These are phyloP conservation scores for Phyllostomus discolor DNA, from an alignment of 2,113 vertebrate species.

Conservation along the genomic window DNA sequence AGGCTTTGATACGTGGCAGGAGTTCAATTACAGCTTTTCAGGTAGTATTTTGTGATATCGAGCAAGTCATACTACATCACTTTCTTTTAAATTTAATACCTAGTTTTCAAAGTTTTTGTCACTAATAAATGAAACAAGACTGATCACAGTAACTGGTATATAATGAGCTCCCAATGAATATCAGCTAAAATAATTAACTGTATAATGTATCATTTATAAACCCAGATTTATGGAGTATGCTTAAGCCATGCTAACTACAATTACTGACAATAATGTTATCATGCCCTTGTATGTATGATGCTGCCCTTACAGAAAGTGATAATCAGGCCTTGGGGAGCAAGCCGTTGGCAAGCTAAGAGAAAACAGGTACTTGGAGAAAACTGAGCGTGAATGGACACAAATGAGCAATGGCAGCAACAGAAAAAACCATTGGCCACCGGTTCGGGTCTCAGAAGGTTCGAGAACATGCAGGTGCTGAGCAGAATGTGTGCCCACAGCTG, in stretches of 20 bases:
- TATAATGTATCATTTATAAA: background rate
- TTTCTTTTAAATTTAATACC: background rate
- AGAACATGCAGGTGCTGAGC: accelerated
- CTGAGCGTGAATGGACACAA: background rate
- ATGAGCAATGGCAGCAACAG: background rate
- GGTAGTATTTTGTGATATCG: background rate
- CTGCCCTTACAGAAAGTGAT: background rate
- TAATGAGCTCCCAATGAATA: background rate
- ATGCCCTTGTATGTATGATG: background rate
- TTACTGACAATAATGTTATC: background rate
- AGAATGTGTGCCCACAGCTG: background rate
- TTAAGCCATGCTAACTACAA: slow-evolving; percentile 19
- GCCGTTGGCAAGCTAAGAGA: background rate
- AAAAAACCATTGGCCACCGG: background rate
- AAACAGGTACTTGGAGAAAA: background rate
- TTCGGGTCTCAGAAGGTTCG: background rate
- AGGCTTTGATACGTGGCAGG: background rate
- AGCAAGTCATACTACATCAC: background rate
- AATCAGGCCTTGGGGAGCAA: background rate
- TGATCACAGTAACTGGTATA: background rate
- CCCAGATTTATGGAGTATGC: background rate
- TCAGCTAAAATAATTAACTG: background rate
- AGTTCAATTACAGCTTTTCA: background rate
- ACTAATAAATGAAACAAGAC: slow-evolving; percentile 28
- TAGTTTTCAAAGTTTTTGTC: background rate